Evolutionary conservation across 2,888 invertebrate species (phyloP), one percentile per base, ranked within the genome.

Genomic region (Megalurothrips usitatus): DNA sequence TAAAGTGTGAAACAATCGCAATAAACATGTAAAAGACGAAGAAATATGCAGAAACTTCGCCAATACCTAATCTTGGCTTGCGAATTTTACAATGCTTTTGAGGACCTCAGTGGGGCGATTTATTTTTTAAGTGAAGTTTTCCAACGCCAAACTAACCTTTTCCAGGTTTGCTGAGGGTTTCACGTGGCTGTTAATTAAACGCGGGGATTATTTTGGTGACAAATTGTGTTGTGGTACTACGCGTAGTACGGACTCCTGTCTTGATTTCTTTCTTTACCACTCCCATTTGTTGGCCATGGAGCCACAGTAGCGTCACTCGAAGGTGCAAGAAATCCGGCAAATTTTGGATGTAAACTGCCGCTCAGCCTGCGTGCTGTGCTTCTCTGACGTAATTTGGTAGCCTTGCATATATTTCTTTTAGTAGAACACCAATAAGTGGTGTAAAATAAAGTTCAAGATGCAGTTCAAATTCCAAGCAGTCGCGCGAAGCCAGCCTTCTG

Each of bases 211-310:
- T 75, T 75, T 75, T 26, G 68, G 68, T 75, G 68, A 23, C 68
- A 75, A 75, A 75, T 26, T 75, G 68, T 75, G 68, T 75, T 75
- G 68, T 75, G 68, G 68, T 75, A 75, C 26, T 75, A 26, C 26
- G 68, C 68, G 58, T 26, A 23, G 68, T 75, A 75, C 68, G 68
- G 23, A 26, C 68, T 23, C 23, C 68, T 75, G 9, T 26, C 23
- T 75, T 75, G 68, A 75, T 75, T 75, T 75, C 58, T 58, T 26
- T 12, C 12, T 23, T 75, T 26, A 58, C 68, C 23, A 26, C 68
- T 75, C 68, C 12, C 23, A 75, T 75, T 26, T 75, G 68, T 75
- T 75, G 23, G 68, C 1, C 26, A 26, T 23, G 68, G 34, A 43
- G 34, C 34, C 34, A 43, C 34, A n/a, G n/a, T n/a, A n/a, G n/a